Base-by-base conservation (phyloP, 2,888 invertebrate species). In the Oligia fasciuncula region DNA sequence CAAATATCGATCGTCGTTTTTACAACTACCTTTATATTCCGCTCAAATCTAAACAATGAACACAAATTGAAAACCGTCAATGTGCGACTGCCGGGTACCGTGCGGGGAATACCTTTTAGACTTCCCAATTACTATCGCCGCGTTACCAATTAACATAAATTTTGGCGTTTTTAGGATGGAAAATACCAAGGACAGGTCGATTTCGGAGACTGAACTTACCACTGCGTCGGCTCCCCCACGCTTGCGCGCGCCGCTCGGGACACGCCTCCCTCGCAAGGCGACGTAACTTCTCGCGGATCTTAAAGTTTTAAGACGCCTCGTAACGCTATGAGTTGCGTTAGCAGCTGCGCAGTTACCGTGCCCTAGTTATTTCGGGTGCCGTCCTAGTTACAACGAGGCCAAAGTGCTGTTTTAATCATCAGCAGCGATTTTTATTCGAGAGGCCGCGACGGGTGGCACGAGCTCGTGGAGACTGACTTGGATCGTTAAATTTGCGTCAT, bases 341-440 rank as follows among this genome's bases (percentile, higher is more conserved):
- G 94, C 94, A 93, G 87, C 94, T 95, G 95, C 95, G 96, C 95
- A 94, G 94, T 95, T 94, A 95, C 95, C 93, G 94, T 95, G 96
- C 92, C 96, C 96, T 95, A 96, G 96, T 96, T 96, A 96, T 96
- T 96, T 96, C 91, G 95, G 96, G 94, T 95, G 93, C 93, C 93
- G 96, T 94, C 95, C 96, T 96, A 96, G 94, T 95, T 96, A 89
- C 89, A 94, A 94, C 96, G 95, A 96, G 95, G 96, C 93, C 96
- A 92, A 92, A 94, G 93, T 93, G 94, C 92, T 92, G 95, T 96
- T 95, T 95, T 95, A 95, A 96, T 95, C 95, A 95, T 94, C 94
- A 94, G 90, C 92, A 93, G 90, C 92, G 90, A 92, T 93, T 95
- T 95, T 94, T 93, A 94, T 94, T 93, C 92, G 94, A 94, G 96